Base-by-base conservation (phyloP, 2,113 vertebrate genomes). In the Alethe diademata region DNA sequence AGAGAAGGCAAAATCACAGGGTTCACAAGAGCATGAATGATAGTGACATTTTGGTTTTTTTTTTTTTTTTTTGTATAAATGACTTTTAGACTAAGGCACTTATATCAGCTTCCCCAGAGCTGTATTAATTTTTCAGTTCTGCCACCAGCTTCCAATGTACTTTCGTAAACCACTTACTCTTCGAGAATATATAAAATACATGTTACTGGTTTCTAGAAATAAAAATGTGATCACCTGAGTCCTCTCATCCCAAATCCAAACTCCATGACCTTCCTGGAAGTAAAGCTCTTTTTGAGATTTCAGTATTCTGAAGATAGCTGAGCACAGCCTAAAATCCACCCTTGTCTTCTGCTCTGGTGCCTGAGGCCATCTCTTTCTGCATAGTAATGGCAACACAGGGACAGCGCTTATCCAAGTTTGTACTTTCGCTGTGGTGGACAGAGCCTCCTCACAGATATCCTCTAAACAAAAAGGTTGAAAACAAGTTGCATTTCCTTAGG, bases 91-190 rank as follows among this genome's bases (percentile, higher is more conserved):
- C 58, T 79, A 73, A 88, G 25, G 35, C n/a, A 62, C 26, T 95
- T 69, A 33, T 58, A 29, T 43, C 54, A 58, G 26, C 15, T 72
- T 91, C 60, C 58, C 50, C 23, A 88, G 66, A 85, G 58, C 35
- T 88, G 42, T n/a, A 78, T 61, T 91, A 53, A 69, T 92, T 92
- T 94, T 92, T 38, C 29, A 47, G 25, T 75, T 91, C 73, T 92
- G 50, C 54, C 78, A 91, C 22, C 26, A 86, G 50, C 33, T 93
- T 82, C 61, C 73, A 76, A 19, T n/a, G n/a, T 64, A 87, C 20
- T 81, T 93, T 61, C 23, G 9, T 42, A 95, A 78, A 45, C 17
- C 38, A 66, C 62, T 79, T 83, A 66, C 78, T 86, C 51, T 73
- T 87, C 6, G 4, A 88, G 67, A 69, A 85, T 70, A 54, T 47